A percentile compares a stretch with the other conserved stretches of the same genome.
These are phyloP conservation scores for Macrophya annulata DNA, from an alignment of 2,888 invertebrate genomes.

Conservation along the genomic window DNA sequence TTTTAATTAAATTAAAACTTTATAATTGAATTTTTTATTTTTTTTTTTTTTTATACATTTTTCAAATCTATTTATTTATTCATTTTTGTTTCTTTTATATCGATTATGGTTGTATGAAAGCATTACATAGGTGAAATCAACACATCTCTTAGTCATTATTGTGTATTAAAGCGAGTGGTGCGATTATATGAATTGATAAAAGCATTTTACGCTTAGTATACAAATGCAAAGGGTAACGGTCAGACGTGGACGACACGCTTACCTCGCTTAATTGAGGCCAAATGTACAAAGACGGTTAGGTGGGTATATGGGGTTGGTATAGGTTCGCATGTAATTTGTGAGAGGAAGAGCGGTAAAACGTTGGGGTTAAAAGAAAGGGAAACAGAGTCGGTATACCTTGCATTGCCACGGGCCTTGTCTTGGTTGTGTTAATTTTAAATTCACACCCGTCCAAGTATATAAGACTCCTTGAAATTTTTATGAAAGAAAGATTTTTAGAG, in stretches of 20 bases:
- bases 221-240: neutral
- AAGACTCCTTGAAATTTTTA: conserved; percentile 33
- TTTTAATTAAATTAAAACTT: too few relatives aligned
- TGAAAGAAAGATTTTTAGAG: conserved; percentile 14
- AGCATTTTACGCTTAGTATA: neutral
- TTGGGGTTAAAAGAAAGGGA: conserved; percentile 1
- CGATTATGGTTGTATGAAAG: neutral
- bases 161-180: neutral
- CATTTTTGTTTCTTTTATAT: too few relatives aligned
- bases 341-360: conserved; percentile 18
- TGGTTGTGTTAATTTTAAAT: conserved; percentile 23
- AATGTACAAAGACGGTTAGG: conserved; percentile 8
- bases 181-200: neutral
- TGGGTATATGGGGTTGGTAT: too few relatives aligned
- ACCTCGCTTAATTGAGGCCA: conserved; percentile 30
- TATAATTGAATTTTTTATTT: too few relatives aligned
- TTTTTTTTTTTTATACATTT: too few relatives aligned
- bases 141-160: neutral
- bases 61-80: too few relatives aligned
- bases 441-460: conserved; percentile 8
- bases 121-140: neutral
- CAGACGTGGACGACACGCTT: conserved; percentile 31
- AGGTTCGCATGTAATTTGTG: neutral
- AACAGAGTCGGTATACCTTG: neutral
- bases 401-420: neutral